A percentile compares a stretch with the other conserved stretches of the same genome.
Evolutionary conservation across 2,888 invertebrate species (phyloP).

Genomic region (Ypsolopha sequella): DNA sequence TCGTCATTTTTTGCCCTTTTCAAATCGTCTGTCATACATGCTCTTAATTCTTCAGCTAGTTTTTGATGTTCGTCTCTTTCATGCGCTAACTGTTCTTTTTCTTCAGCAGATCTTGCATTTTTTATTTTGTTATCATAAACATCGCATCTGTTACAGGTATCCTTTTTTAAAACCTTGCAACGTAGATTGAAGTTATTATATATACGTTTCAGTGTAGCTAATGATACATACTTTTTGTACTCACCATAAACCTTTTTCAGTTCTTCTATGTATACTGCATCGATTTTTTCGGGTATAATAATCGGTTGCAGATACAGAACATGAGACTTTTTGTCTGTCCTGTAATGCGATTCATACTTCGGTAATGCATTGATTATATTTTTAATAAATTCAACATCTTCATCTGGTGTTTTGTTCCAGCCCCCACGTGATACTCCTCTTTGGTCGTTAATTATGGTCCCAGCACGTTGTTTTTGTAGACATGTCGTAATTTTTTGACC

Average conservation of each 20-base stretch:
- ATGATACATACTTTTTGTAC: too few species aligned
- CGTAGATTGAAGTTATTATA: constrained; percentile 6
- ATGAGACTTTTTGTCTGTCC: too few species aligned
- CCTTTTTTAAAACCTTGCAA: constrained; percentile 2
- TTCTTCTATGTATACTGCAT: too few species aligned
- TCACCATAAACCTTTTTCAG: too few species aligned
- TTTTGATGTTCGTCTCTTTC: constrained; percentile 3
- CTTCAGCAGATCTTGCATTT: constrained; percentile 4
- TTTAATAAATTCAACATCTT: too few species aligned
- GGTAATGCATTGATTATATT: too few species aligned
- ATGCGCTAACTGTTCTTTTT: constrained; percentile 2
- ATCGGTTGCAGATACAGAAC: too few species aligned
- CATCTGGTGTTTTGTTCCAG: too few species aligned
- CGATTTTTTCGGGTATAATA: too few species aligned
- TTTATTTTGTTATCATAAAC: constrained; percentile 1
- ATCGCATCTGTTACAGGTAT: constrained; percentile 6
- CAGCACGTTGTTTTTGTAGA: neutral
- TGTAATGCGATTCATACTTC: too few species aligned
- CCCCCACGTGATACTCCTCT: too few species aligned
- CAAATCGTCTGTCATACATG: neutral
- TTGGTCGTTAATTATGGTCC: neutral
- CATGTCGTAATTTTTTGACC: neutral
- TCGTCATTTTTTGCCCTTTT: neutral
- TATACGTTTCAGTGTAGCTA: too few species aligned
- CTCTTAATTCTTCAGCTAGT: neutral